Conservation (phyloP, 2,113 vertebrate genomes). For the Leptobrachium ailaonicum region DNA sequence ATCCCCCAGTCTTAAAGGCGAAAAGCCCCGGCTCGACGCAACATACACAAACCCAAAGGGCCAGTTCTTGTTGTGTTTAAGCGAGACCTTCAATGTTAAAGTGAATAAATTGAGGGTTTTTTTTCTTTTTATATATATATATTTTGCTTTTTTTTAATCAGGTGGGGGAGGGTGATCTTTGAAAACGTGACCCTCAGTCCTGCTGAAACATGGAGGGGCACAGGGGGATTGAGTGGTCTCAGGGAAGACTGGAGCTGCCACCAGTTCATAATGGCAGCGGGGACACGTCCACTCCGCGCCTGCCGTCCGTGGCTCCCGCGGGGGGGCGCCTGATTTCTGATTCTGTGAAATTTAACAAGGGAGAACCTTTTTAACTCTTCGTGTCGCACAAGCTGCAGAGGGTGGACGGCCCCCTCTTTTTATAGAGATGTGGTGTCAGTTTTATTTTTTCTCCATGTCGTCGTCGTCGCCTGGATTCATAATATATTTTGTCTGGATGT, state of each 20-base stretch:
- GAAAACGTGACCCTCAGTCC: neutral
- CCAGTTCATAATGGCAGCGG: constrained; percentile 1
- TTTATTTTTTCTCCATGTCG: neutral
- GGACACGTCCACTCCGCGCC: neutral
- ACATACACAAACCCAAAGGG: neutral
- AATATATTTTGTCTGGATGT: constrained; percentile 47
- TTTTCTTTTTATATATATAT: neutral
- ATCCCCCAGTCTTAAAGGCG: neutral
- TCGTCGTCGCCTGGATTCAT: constrained; percentile 24
- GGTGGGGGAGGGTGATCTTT: neutral
- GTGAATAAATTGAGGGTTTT: constrained; percentile 9
- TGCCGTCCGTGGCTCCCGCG: neutral
- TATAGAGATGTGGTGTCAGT: neutral
- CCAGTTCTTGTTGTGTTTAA: neutral
- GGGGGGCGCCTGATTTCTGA: neutral
- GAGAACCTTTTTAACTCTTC: neutral
- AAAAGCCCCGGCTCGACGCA: neutral
- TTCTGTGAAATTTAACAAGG: constrained; percentile 4
- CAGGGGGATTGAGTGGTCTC: constrained; percentile 1
- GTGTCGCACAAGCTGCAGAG: constrained; percentile 15
- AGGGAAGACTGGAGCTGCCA: constrained; percentile 15
- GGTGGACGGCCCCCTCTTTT: neutral
- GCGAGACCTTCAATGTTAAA: neutral
- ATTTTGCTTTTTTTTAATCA: neutral
- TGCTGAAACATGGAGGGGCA: constrained; percentile 11